Base-by-base conservation (phyloP, 1,140 invertebrate species). In the Magallana angulata region DNA sequence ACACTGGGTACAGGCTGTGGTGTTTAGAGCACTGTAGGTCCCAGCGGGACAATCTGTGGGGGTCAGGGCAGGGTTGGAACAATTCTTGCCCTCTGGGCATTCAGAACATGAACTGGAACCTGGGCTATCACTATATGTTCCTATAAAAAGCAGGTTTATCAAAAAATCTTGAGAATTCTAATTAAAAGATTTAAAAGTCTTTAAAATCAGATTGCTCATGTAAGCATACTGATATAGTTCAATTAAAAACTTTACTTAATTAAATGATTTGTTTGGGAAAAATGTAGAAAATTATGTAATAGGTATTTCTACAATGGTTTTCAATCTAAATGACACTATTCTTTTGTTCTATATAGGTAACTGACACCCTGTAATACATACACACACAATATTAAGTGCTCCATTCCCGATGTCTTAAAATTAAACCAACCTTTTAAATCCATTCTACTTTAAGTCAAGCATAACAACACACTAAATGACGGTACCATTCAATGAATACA, bases 31-130 rank as follows among this genome's bases (percentile, higher is more conserved):
- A 84, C 92, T 93, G 84, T 90, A 92, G 64, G 88, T 90, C 30
- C 91, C 91, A 80, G 90, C 85, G 58, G 82, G n/a, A 87, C 90
- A 92, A 58, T 83, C 76, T 57, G 84, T 62, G 36, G 89, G 89
- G n/a, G 62, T 85, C 62, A 2, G 18, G 18, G 89, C 62, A 12
- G 86, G 87, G 57, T 89, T 57, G 7, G 89, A 62, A 59, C 91
- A 91, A 64, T 91, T 84, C 64, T 90, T 90, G 9, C 93, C 93
- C 36, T 85, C 90, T 84, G 91, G 89, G 89, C 93, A 93, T 18
- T 84, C 56, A 1, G 86, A 90, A 89, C 93, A 93, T 7, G 36
- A 82, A 16, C 18, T 83, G 11, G 87, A 84, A 11, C 89, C 91
- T 57, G 82, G 3, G 16, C 24, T 62, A 56, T 85, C n/a, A 30